phyloP scores from a whole-genome alignment of 2,797 vertebrate species.

The Florisuga fusca region DNA sequence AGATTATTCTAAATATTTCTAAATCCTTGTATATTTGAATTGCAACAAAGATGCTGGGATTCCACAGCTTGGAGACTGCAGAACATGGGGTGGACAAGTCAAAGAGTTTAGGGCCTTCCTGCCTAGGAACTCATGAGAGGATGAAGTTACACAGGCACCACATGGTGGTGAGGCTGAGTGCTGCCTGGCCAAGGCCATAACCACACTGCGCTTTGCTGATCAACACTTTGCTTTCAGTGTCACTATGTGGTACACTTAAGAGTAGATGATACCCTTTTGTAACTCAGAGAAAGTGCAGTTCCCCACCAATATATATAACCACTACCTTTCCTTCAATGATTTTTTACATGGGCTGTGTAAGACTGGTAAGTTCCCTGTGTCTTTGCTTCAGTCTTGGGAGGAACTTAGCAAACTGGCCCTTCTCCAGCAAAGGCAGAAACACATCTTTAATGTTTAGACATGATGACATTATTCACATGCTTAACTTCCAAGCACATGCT shows the following conservation, averaged over 20 bases:
- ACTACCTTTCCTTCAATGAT: neutral
- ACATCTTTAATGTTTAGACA: neutral
- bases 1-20: neutral
- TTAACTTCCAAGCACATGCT: constrained; percentile 16
- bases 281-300: neutral
- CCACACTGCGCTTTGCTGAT: neutral
- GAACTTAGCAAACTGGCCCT: neutral
- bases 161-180: fast-evolving
- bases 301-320: neutral
- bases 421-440: neutral
- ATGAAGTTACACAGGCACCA: neutral
- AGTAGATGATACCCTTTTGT: neutral
- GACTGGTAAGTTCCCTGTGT: neutral
- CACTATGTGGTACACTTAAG: neutral
- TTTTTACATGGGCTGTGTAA: neutral
- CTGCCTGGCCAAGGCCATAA: neutral
- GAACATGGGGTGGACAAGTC: neutral
- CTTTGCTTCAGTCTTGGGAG: neutral
- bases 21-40: neutral
- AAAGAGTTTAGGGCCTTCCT: neutral
- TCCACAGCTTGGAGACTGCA: neutral
- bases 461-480: constrained; percentile 1
- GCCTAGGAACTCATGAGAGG: neutral
- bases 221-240: neutral
- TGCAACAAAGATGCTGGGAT: neutral